phyloP scores from a whole-genome alignment of 2,797 vertebrate species.

The Neoniphon sammara region DNA sequence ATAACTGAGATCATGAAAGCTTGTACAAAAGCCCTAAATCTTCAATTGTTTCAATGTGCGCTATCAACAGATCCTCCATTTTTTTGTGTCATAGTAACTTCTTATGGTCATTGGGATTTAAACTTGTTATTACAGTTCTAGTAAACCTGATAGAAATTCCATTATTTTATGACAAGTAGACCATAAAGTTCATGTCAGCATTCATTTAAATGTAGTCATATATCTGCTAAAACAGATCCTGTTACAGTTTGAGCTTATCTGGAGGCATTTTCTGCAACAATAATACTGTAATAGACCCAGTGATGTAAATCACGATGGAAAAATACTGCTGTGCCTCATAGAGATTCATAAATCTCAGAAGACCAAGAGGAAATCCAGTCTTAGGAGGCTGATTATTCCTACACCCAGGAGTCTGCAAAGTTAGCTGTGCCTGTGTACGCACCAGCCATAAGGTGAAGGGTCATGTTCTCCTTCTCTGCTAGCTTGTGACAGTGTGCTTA shows the following conservation, averaged over 20 bases:
- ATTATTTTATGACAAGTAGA: too few relatives aligned
- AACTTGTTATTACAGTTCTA: not conserved
- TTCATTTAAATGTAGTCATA: slow-evolving; percentile 61
- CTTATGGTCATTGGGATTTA: too few relatives aligned
- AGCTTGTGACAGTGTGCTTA: slow-evolving; percentile 46
- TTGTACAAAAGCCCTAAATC: not conserved
- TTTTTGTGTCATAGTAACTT: not conserved
- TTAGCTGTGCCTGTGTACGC: slow-evolving; percentile 28
- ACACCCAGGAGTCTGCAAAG: slow-evolving; percentile 42
- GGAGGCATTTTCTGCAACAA: slow-evolving; percentile 58
- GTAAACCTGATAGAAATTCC: not conserved
- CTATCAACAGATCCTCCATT: not conserved
- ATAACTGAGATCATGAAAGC: not conserved
- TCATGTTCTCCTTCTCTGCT: slow-evolving; percentile 37
- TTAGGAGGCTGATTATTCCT: slow-evolving; percentile 60
- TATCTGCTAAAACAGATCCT: slow-evolving; percentile 41
- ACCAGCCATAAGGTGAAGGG: slow-evolving; percentile 46
- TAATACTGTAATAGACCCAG: slow-evolving; percentile 56
- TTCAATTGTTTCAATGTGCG: not conserved
- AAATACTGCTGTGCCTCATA: slow-evolving; percentile 56
- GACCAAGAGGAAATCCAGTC: slow-evolving; percentile 18
- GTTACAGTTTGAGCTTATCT: slow-evolving; percentile 55
- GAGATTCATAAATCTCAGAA: slow-evolving; percentile 62
- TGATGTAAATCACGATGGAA: slow-evolving; percentile 53
- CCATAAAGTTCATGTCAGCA: slow-evolving; percentile 24